Evolutionary conservation across 1,140 invertebrate species (phyloP).

Genomic region (Cheumatopsyche charites): DNA sequence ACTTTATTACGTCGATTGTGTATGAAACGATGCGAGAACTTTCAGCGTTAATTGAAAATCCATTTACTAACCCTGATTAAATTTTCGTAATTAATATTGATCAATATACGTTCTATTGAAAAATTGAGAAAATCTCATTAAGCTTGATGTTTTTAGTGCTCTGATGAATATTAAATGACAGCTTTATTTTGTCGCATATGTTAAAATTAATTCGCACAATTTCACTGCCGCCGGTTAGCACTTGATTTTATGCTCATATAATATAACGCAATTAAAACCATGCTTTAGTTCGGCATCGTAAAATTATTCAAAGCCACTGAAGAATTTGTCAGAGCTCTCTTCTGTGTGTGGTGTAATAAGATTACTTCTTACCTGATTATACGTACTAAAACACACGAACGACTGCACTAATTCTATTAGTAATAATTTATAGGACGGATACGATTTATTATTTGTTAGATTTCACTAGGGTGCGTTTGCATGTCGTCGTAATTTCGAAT

Average conservation of each 20-base stretch:
- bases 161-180: too few relatives aligned
- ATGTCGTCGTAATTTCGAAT: too few relatives aligned
- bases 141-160: not conserved
- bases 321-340: slow-evolving; percentile 1
- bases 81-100: not conserved
- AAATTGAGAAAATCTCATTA: not conserved
- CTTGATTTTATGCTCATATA: too few relatives aligned
- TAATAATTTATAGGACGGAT: not conserved
- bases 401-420: not conserved
- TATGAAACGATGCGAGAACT: not conserved
- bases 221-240: too few relatives aligned
- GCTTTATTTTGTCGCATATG: not conserved
- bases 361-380: not conserved
- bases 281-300: not conserved
- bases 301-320: slow-evolving; percentile 4
- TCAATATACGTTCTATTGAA: not conserved
- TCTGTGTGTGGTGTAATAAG: not conserved
- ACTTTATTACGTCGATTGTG: not conserved
- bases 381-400: not conserved
- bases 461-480: too few relatives aligned
- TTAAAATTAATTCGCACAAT: not conserved
- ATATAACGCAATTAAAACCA: slow-evolving; percentile 17
- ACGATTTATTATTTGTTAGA: not conserved
- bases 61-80: not conserved
- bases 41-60: slow-evolving; percentile 20